Evolutionary conservation across 2,888 invertebrate genomes (phyloP), one percentile per base, ranked within the genome.

Genomic region (Dynastes grantii): DNA sequence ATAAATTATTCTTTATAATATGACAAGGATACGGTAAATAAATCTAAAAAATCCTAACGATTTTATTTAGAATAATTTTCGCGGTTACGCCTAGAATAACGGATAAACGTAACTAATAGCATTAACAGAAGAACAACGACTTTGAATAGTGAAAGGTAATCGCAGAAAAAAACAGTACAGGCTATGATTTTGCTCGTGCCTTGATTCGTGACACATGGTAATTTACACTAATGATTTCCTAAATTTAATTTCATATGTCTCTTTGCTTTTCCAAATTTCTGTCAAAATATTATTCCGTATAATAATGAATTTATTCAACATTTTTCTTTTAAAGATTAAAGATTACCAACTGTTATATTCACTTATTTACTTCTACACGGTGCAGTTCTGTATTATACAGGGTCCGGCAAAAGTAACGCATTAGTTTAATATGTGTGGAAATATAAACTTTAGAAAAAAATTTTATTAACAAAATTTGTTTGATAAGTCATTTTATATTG

Each of bases 71-170:
- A 16, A 32, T 32, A 63, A 63, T 63, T 63, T 63, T 32, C 32
- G 63, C 8, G 32, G 13, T 63, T 63, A 68, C 51, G 29, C n/a
- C 29, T 13, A 29, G 9, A 51, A 51, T 53, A 51, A 51, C 68
- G 13, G 51, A 29, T 51, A 68, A 68, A 51, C 68, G 51, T 49
- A 29, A 13, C 68, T 53, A 68, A 51, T 68, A 22, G 51, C 27
- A 51, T 68, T 27, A 51, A 68, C 45, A 51, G 51, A 51, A 40
- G 51, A 68, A 68, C 68, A 68, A 51, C 13, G 68, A 51, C 68
- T 51, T 51, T 51, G 51, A 68, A 68, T 32, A 68, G 68, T 68
- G 68, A 68, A 68, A 68, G 68, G 68, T 68, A 29, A 51, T 27
- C 51, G 51, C 27, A 68, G 5, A 5, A 37, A 53, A 68, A 68